Evolutionary conservation across 2,888 invertebrate genomes (phyloP), one percentile per base, ranked within the genome.

Genomic region (Rutpela maculata): DNA sequence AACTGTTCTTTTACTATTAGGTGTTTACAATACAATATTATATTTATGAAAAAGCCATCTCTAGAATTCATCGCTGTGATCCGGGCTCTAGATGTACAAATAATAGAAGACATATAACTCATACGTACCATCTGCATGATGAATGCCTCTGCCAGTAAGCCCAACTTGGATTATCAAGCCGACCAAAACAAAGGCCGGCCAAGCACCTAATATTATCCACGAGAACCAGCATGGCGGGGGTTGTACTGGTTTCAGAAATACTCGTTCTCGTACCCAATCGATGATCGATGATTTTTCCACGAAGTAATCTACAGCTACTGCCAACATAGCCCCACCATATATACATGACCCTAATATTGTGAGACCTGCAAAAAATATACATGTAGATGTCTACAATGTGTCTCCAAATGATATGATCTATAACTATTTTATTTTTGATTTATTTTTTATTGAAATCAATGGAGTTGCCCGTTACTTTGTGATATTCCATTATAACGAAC

Each of bases 281-380:
- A 93, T 91, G 92, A 94, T 93, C 85, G 93, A 90, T 89, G 94
- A 91, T 86, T 93, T 91, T 88, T 95, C 95, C 76, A 95, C 92
- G 89, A 95, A 95, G 88, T 95, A 95, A 89, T 96, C 96, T 75
- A 95, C 90, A 3, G 94, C 92, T 15, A 92, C 92, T 11, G 94
- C 92, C 82, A 95, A 92, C 74, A 95, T 92, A 9, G 95, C 95
- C 19, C 94, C 94, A 26, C 96, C 96, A 83, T 95, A 94, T n/a
- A 95, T 91, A 82, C 94, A 92, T 15, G 95, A 95, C 50, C 95
- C 95, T 76, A 95, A 89, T 84, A 95, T 93, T 57, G 95, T 95
- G 81, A 95, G 88, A 78, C 92, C 93, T 93, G 89, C 7, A 89
- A 89, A 26, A 60, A 26, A 62, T 9, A 26, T 17, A 22, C 18